Conservation (phyloP, 2,797 vertebrate species). For the Melanotaenia boesemani region DNA sequence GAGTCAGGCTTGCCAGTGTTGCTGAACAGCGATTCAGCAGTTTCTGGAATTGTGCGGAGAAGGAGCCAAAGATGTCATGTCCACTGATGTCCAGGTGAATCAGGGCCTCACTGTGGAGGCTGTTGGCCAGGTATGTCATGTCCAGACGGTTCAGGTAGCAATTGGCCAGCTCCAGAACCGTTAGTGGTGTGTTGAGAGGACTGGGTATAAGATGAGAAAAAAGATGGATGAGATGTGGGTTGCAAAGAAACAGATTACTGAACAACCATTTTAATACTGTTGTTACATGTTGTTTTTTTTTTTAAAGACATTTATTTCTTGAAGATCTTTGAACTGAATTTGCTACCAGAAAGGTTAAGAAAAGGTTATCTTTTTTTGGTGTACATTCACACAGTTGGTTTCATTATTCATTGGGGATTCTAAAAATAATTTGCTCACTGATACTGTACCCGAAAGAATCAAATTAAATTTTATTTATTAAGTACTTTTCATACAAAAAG, state of each 20-base stretch:
- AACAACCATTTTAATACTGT: not conserved
- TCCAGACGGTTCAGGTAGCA: slow-evolving; percentile 89
- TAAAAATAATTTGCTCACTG: not conserved
- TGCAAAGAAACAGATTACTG: not conserved
- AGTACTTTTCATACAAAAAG: no score
- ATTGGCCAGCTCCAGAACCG: slow-evolving; percentile 90
- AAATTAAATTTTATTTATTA: no score
- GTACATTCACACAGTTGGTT: no score
- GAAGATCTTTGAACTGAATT: no score
- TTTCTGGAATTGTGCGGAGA: slow-evolving; percentile 86
- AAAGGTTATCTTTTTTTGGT: not conserved
- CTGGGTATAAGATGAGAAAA: slow-evolving; percentile 70
- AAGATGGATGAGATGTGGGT: slow-evolving; percentile 6
- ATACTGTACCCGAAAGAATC: no score
- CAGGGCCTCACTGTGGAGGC: slow-evolving; percentile 87
- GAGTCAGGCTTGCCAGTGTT: slow-evolving; percentile 83
- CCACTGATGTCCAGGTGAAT: slow-evolving; percentile 92
- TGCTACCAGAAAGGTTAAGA: not conserved
- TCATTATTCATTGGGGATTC: not conserved
- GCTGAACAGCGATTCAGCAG: slow-evolving; percentile 87
- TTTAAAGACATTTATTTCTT: not conserved
- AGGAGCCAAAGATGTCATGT: slow-evolving; percentile 85
- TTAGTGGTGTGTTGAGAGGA: slow-evolving; percentile 89
- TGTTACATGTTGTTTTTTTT: not conserved
- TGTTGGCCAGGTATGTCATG: slow-evolving; percentile 93